Evolutionary conservation across 23 tunicate genomes (phyloP).

Genomic region (Halocynthia roretzi): DNA sequence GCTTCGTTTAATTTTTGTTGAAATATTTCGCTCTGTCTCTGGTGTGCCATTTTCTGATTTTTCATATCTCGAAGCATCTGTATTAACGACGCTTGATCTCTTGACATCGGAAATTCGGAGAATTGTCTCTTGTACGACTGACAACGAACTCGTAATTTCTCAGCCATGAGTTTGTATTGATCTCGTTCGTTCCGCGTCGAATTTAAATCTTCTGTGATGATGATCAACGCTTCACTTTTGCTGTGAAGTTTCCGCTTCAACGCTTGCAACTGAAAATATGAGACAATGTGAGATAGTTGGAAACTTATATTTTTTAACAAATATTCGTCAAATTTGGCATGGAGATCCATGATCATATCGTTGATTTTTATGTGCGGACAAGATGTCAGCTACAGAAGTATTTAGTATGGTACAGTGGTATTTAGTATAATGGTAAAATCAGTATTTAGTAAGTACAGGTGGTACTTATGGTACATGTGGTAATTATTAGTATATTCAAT

Average conservation of each 20-base stretch:
- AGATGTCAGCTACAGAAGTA: too few species aligned
- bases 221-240: slow-evolving; percentile 83
- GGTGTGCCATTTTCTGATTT: slow-evolving; percentile 56
- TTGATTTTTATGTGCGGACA: too few species aligned
- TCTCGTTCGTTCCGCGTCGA: slow-evolving; percentile 68
- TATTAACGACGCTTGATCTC: slow-evolving; percentile 54
- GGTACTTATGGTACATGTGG: too few species aligned
- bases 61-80: slow-evolving; percentile 53
- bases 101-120: slow-evolving; percentile 52
- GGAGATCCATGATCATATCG: too few species aligned
- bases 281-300: neutral
- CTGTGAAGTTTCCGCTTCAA: slow-evolving; percentile 76
- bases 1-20: slow-evolving; percentile 84
- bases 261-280: slow-evolving; percentile 59
- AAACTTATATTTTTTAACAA: neutral
- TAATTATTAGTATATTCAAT: too few species aligned
- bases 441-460: too few species aligned
- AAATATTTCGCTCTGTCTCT: slow-evolving; percentile 60
- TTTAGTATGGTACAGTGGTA: too few species aligned
- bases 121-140: slow-evolving; percentile 80
- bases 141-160: slow-evolving; percentile 66
- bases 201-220: slow-evolving; percentile 68
- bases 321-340: neutral
- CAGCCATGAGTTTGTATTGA: slow-evolving; percentile 89
- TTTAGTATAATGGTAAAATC: too few species aligned